Evolutionary conservation across 30 jellyfish, hydroid and myxozoan genomes (phyloP), one percentile per base, ranked within the genome.

Genomic region (Pelagia noctiluca): DNA sequence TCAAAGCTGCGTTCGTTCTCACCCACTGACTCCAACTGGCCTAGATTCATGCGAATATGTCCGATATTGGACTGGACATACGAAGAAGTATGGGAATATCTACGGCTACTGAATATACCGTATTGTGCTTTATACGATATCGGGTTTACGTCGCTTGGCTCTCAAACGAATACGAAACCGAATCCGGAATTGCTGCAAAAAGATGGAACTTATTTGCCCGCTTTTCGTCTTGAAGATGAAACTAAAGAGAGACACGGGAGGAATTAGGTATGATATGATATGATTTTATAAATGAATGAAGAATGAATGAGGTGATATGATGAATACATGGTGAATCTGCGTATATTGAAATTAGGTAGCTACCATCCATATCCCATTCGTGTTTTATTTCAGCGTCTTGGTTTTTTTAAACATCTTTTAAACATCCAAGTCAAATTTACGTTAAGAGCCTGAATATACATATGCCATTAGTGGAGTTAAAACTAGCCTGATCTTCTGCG

Each of bases 1-100:
- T 37, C 89, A 10, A 29, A 50, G 49, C 84, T 93, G 67, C 89
- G 96, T 5, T 61, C 98, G 11, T 93, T 93, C 53, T 35, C 96
- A 24, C 82, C 93, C 72, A 94, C 99, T 8, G 99, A 95, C 74
- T 32, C 71, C n/a, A 86, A 57, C 68, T 95, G 97, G 96, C 98
- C 99, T 13, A 62, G 77, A n/a, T 89, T 91, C 67, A 78, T 95
- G 97, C 84, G 99, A 21, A 80, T 95, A 1, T 48, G 77, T 65
- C 98, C 99, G 1, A 85, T 95, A 28, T 88, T 95, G 22, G 99
- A 95, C 48, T 95, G 97, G 98, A 47, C 94, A 18, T 95, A 95
- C 81, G 88, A 71, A 48, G 99, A 95, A 28, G 96, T 95, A 16
- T 95, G 99, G 99, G 85, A 85, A 3, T 90, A 65, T 38, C 61